A percentile compares a stretch with the other conserved stretches of the same genome.
These are phyloP conservation scores for Sphecodes monilicornis DNA, from an alignment of 2,888 invertebrate species.

Conservation along the genomic window DNA sequence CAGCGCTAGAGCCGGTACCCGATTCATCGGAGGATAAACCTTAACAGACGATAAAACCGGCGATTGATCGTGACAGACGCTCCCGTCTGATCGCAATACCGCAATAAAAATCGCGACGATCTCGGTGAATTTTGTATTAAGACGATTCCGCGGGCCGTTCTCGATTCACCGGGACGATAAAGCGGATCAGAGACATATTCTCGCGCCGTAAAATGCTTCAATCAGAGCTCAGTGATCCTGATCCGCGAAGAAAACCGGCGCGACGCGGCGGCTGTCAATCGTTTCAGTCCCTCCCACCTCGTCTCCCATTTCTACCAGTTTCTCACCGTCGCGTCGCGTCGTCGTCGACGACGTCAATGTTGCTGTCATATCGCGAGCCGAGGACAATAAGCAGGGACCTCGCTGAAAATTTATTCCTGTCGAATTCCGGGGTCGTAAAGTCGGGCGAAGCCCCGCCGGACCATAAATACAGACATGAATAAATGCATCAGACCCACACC, in stretches of 20 bases:
- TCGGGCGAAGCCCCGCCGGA: conserved; percentile 47
- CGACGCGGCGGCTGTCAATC: conserved; percentile 23
- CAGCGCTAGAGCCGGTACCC: background rate
- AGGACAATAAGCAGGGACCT: conserved; percentile 41
- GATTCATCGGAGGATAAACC: background rate
- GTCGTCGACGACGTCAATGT: background rate
- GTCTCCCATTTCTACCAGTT: background rate
- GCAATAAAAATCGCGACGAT: background rate
- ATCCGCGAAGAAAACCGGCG: conserved; percentile 28
- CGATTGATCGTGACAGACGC: background rate
- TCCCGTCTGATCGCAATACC: background rate
- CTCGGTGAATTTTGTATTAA: background rate
- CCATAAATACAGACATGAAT: conserved; percentile 80
- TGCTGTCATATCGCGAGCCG: conserved; percentile 8
- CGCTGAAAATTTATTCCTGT: conserved; percentile 62
- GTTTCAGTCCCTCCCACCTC: background rate
- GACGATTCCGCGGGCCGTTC: background rate
- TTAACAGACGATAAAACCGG: background rate
- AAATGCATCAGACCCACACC: conserved; percentile 76
- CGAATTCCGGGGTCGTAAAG: conserved; percentile 68
- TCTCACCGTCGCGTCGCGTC: background rate
- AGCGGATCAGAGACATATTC: conserved; percentile 7
- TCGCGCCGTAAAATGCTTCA: conserved; percentile 40
- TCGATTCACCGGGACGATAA: background rate
- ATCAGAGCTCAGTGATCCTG: conserved; percentile 23